Evolutionary conservation across 2,888 invertebrate species (phyloP), one percentile per base, ranked within the genome.

Genomic region (Boloria euphrosyne): DNA sequence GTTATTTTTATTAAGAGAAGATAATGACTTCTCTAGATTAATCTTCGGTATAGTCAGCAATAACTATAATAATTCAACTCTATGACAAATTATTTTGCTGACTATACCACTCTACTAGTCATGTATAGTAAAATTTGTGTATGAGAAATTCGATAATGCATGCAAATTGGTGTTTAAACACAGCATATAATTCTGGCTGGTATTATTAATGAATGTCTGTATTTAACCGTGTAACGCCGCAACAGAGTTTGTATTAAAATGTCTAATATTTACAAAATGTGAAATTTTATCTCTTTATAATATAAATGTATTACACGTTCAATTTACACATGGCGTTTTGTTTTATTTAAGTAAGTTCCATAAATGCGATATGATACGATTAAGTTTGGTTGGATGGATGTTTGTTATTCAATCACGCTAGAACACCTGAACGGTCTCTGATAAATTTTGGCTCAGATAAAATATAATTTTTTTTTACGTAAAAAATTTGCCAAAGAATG

Each of bases 241-340:
- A 80, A 80, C 81, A 82, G 80, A 79, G 78, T 84, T 82, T 85
- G 82, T 87, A 86, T 80, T 78, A 73, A 84, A 84, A 82, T 86
- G 83, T 89, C 86, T 89, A 84, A 84, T 88, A 88, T 88, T 87
- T 89, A 90, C 89, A 89, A 89, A 81, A 88, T 86, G 87, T 89
- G 87, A 85, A 86, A 89, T 87, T 89, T 89, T 90, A 90, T 90
- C 89, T 90, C 90, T 90, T 89, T 89, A 88, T 89, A 86, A 84
- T 85, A 89, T 89, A 87, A 89, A 89, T 90, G 89, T 90, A 90
- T 88, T 38, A 38, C 31, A 38, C 31, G 31, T 38, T 38, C 31
- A 38, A 38, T 38, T 38, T 38, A 38, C 31, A 38, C 31, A 38
- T 38, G 10, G 31, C 7, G 10, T 38, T 57, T 38, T 43, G 18